Evolutionary conservation across 2,888 invertebrate genomes (phyloP).

Genomic region (Magallana nippona): DNA sequence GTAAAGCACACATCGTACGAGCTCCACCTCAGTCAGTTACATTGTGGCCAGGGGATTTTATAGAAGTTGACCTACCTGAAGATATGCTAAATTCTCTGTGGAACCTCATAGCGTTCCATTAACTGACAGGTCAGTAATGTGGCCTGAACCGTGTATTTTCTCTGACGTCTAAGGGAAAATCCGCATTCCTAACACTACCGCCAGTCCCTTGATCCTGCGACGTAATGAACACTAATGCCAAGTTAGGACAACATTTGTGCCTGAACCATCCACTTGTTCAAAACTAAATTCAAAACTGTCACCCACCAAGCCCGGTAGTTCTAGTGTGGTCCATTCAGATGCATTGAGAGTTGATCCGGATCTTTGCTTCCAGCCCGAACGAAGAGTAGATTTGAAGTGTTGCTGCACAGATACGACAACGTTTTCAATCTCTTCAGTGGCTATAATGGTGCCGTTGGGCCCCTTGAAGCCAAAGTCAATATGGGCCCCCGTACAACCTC

Average conservation of each 20-base stretch:
- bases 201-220: no score
- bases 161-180: no score
- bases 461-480: constrained; percentile 20
- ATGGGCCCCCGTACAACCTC: constrained; percentile 28
- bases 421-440: constrained; percentile 24
- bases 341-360: neutral
- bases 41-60: constrained; percentile 27
- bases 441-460: constrained; percentile 15
- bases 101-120: neutral
- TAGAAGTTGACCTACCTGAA: constrained; percentile 1
- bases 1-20: neutral
- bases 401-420: neutral
- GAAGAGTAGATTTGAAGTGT: neutral
- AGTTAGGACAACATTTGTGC: neutral
- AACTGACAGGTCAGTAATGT: no score
- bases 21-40: neutral
- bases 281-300: no score
- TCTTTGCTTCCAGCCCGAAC: neutral
- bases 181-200: neutral
- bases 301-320: neutral
- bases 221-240: no score
- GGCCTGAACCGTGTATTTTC: no score
- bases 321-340: neutral
- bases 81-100: neutral
- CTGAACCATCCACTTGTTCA: neutral